A percentile compares a stretch with the other conserved stretches of the same genome.
These are phyloP conservation scores for Graptemys geographica DNA, from an alignment of 2,797 vertebrate species.

Conservation along the genomic window DNA sequence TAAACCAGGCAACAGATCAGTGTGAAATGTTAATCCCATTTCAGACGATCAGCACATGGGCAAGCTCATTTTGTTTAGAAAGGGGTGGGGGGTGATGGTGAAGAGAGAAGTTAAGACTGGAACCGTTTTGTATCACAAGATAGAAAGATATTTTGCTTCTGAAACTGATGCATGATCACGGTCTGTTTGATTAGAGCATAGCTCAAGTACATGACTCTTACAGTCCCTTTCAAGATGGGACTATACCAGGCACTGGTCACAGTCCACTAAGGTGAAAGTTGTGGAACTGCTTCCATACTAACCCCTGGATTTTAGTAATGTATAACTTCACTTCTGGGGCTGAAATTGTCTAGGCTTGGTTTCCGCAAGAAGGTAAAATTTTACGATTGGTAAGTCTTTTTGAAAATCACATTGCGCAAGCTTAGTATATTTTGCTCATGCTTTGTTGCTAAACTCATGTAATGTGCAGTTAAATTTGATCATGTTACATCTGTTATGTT, in stretches of 20 bases:
- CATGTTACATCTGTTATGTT: neutral
- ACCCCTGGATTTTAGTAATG: neutral
- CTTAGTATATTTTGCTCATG: neutral
- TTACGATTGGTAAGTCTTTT: neutral
- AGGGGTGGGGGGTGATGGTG: neutral
- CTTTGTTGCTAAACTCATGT: neutral
- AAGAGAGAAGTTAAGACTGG: neutral
- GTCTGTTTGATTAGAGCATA: neutral
- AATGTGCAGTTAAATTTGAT: neutral
- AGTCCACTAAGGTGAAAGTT: neutral
- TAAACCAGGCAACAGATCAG: neutral
- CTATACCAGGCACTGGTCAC: neutral
- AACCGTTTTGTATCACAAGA: neutral
- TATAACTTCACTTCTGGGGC: neutral
- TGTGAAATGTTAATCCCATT: constrained; percentile 31
- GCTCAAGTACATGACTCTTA: constrained; percentile 18
- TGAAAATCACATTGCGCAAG: neutral
- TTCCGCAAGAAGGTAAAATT: neutral
- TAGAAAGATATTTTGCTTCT: neutral
- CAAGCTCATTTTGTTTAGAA: constrained; percentile 47
- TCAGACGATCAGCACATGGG: neutral
- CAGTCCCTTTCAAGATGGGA: constrained; percentile 31
- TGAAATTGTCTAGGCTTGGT: neutral
- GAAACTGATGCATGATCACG: constrained; percentile 38
- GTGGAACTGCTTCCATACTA: constrained; percentile 46